Conservation (phyloP, 1,140 invertebrate species). For the Zaprionus nigranus region DNA sequence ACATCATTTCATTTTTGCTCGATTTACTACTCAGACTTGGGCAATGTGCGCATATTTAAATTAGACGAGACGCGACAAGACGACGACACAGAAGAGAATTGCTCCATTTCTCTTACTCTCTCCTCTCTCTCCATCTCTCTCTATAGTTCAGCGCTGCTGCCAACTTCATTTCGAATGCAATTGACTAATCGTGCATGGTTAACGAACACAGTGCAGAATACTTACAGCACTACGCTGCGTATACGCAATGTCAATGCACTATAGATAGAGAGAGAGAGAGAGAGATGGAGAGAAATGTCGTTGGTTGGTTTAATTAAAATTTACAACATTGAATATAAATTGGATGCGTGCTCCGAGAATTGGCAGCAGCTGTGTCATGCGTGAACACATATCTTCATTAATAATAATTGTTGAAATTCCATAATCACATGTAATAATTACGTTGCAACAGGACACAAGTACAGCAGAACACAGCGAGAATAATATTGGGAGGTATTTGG, state of each 20-base stretch:
- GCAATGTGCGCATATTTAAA: slow-evolving; percentile 37
- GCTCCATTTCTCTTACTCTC: neutral
- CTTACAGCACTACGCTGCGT: slow-evolving; percentile 2
- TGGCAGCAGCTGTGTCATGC: slow-evolving; percentile 14
- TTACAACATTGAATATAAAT: slow-evolving; percentile 30
- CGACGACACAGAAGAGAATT: slow-evolving; percentile 4
- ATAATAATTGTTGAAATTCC: slow-evolving; percentile 49
- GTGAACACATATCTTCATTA: slow-evolving; percentile 45
- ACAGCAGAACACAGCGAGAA: neutral
- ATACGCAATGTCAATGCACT: slow-evolving; percentile 27
- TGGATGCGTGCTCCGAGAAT: slow-evolving; percentile 7
- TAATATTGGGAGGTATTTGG: slow-evolving; percentile 27
- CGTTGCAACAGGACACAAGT: slow-evolving; percentile 2
- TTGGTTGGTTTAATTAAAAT: slow-evolving; percentile 46
- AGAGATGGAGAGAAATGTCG: neutral
- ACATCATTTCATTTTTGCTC: slow-evolving; percentile 43
- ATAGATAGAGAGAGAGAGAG: too few species aligned
- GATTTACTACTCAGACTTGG: slow-evolving; percentile 12
- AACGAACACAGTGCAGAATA: slow-evolving; percentile 18
- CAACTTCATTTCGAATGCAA: slow-evolving; percentile 41
- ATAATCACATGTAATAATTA: slow-evolving; percentile 45
- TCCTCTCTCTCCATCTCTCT: neutral
- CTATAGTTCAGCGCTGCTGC: slow-evolving; percentile 10
- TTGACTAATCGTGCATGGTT: slow-evolving; percentile 44
- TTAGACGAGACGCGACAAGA: slow-evolving; percentile 21